Evolutionary conservation across 2,113 vertebrate species (phyloP).

Genomic region (Chaetura pelagica): DNA sequence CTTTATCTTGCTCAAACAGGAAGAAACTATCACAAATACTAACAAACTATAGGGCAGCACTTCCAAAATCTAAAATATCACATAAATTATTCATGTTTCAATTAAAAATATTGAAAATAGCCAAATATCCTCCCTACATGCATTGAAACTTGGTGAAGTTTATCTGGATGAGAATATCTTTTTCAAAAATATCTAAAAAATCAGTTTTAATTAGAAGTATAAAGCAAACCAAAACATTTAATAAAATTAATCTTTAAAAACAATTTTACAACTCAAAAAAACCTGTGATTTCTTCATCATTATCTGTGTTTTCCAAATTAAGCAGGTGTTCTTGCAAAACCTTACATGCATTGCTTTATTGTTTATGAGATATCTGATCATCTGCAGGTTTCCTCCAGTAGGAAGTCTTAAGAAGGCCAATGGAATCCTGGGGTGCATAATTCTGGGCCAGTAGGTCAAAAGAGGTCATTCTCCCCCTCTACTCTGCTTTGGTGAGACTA

Average conservation of each 20-base stretch:
- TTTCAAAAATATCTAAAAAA: rapidly evolving
- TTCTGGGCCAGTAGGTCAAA: too few species aligned
- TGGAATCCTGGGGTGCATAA: too few species aligned
- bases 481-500: too few species aligned
- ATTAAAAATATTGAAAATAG: background rate
- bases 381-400: background rate
- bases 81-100: background rate
- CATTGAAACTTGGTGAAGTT: background rate
- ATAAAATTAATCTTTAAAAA: background rate
- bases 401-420: background rate
- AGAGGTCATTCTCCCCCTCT: too few species aligned
- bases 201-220: background rate
- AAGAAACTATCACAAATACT: background rate
- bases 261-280: background rate
- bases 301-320: background rate
- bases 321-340: background rate
- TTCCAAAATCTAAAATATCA: background rate
- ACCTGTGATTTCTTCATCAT: background rate
- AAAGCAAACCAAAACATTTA: background rate
- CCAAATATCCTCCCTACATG: rapidly evolving
- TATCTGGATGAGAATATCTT: background rate
- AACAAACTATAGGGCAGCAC: background rate
- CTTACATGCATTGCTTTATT: background rate
- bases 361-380: background rate
- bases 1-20: background rate